Percentiles rank a stretch among this genome's conserved stretches.
These are phyloP conservation scores for Dipodomys ordii DNA, from an alignment of 2,113 vertebrate genomes.

Conservation along the genomic window DNA sequence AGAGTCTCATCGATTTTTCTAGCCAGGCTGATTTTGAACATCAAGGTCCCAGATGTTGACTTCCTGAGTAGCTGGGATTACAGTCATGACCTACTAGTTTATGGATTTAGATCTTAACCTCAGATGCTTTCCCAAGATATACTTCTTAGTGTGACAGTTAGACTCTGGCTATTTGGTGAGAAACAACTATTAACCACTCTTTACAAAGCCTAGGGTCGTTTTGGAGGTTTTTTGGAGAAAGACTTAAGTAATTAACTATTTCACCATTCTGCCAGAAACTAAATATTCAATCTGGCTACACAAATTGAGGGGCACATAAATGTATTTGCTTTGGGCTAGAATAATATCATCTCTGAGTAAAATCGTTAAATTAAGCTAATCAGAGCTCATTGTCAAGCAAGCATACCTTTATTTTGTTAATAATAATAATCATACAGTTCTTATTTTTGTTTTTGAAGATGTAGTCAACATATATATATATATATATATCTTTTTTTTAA, in stretches of 20 bases:
- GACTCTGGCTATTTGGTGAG: not conserved
- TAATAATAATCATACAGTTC: not conserved
- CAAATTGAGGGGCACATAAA: constrained; percentile 51
- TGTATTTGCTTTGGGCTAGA: constrained; percentile 47
- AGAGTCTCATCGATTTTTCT: no score
- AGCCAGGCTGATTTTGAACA: no score
- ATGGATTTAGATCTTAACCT: not conserved
- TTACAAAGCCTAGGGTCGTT: not conserved
- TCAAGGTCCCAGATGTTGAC: no score
- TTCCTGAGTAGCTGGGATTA: no score
- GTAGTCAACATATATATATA: not conserved
- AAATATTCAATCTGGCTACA: constrained; percentile 16
- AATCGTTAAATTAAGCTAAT: constrained; percentile 34
- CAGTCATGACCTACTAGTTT: no score
- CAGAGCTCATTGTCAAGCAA: not conserved
- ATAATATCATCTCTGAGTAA: constrained; percentile 18
- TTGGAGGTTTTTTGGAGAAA: not conserved
- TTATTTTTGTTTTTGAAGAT: not conserved
- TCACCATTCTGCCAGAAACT: constrained; percentile 37
- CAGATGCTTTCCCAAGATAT: not conserved
- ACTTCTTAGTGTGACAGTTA: not conserved
- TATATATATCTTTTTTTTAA: no score
- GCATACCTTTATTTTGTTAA: constrained; percentile 33
- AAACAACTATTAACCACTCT: not conserved
- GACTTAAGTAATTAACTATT: constrained; percentile 47